Base-by-base conservation (phyloP, 1,140 invertebrate genomes). In the Camponotus pennsylvanicus region DNA sequence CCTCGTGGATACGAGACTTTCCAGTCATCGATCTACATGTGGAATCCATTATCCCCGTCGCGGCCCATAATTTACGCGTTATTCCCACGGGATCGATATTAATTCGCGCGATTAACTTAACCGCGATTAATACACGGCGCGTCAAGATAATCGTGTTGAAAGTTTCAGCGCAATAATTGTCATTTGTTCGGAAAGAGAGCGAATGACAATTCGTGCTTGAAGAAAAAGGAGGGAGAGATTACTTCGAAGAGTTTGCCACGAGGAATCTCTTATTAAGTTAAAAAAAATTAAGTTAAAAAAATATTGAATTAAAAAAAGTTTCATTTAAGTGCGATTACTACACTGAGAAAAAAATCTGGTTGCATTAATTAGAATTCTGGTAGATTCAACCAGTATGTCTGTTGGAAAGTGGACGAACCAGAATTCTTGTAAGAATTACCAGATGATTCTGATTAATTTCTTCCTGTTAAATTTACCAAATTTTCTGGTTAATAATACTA, bases 41-140 rank as follows among this genome's bases (percentile, higher is more conserved):
- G 45, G 40, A 77, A 77, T 77, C 40, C 40, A 77, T 77, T 77
- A 77, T 34, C 75, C 59, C 40, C n/a, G 37, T 11, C 15, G 8
- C 15, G 32, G 75, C 45, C 27, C 59, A 34, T 45, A 64, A 77
- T 64, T 77, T 45, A 64, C 59, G 21, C 32, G 21, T 64, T 49
- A 77, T 8, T 18, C 40, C 57, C 27, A 34, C 21, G 57, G 7
- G 57, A 77, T 64, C 11, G 18, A 45, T 45, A 42, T 27, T 63
- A 77, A 77, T 77, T 63, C 40, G 6, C 15, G 75, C 27, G 75
- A 45, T 77, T 64, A 77, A 59, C 73, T 4, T 15, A 27, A 9
- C 9, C 57, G 37, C 40, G 75, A 64, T 77, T 45, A 45, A 77
- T 64, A n/a, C 21, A 21, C 34, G 8, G 21, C n/a, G 9, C 8